Conservation (phyloP, 2,888 invertebrate genomes). For the Drosophila mercatorum region DNA sequence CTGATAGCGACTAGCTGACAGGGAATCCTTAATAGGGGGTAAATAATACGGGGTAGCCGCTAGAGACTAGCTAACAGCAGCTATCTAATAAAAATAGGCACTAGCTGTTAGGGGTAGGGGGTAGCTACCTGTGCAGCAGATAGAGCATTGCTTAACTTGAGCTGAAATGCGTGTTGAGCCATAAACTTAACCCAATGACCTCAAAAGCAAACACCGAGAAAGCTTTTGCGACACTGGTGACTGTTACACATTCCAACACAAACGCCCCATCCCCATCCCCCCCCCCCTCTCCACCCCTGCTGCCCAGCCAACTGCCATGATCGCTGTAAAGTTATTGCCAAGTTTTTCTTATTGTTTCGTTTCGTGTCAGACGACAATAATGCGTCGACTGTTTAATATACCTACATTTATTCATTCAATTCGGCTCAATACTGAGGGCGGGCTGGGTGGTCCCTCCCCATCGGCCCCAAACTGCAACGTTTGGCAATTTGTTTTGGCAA, state of each 20-base stretch:
- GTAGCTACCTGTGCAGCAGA: neutral
- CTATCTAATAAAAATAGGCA: no score
- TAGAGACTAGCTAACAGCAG: neutral
- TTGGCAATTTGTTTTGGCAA: constrained; percentile 14
- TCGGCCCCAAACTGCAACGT: neutral
- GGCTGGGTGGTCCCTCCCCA: neutral
- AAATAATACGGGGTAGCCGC: no score
- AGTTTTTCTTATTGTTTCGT: constrained; percentile 45
- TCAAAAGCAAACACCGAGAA: constrained; percentile 49
- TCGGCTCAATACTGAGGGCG: constrained; percentile 12
- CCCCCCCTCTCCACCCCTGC: neutral
- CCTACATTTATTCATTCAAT: constrained; percentile 46
- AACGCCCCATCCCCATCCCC: neutral
- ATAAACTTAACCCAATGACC: constrained; percentile 75
- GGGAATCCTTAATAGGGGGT: neutral
- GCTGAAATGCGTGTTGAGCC: constrained; percentile 61
- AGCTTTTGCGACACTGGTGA: constrained; percentile 49
- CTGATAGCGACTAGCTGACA: no score
- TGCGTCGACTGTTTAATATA: constrained; percentile 64
- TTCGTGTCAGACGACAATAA: constrained; percentile 75
- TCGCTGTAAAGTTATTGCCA: constrained; percentile 42
- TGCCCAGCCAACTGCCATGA: constrained; percentile 11
- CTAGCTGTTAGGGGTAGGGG: neutral
- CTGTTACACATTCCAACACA: constrained; percentile 34
- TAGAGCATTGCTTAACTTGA: constrained; percentile 35